These are phyloP conservation scores for Callipepla squamata DNA, from an alignment of 2,113 vertebrate species.

Conservation along the genomic window DNA sequence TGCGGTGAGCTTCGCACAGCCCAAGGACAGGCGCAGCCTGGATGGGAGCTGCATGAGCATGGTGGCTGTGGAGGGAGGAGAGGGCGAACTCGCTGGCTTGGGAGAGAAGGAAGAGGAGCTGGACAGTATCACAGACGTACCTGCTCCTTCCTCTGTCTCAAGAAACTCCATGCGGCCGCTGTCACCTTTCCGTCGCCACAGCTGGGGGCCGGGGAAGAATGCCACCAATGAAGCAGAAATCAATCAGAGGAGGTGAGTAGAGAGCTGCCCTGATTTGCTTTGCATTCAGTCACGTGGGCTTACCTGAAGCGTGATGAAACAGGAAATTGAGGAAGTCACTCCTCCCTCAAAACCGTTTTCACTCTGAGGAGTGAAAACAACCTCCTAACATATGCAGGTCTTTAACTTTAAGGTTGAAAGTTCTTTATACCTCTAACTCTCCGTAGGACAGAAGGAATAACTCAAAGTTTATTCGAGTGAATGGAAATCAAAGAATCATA, in stretches of 20 bases:
- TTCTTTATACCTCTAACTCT: not conserved
- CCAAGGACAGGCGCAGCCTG: constrained; percentile 74
- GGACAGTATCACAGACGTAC: constrained; percentile 90
- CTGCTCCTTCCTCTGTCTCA: constrained; percentile 76
- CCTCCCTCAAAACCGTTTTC: not conserved
- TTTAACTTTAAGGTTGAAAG: constrained; percentile 13
- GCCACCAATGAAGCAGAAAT: constrained; percentile 86
- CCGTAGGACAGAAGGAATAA: not conserved
- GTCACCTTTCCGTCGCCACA: constrained; percentile 94
- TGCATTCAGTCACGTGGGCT: not conserved
- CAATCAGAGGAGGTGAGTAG: constrained; percentile 91
- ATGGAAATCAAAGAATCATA: not conserved
- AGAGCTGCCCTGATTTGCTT: not conserved
- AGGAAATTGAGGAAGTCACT: not conserved
- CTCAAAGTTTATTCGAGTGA: not conserved
- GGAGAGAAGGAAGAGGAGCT: constrained; percentile 90
- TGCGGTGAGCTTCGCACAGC: not conserved
- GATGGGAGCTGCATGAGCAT: constrained; percentile 73
- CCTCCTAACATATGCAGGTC: not conserved
- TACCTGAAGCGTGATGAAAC: not conserved
- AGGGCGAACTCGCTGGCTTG: constrained; percentile 21
- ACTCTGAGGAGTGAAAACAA: not conserved
- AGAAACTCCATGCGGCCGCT: constrained; percentile 83
- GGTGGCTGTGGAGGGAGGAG: constrained; percentile 58
- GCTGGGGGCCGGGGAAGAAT: constrained; percentile 95